phyloP scores from a whole-genome alignment of 2,797 vertebrate species.

The Poecilia velifera region DNA sequence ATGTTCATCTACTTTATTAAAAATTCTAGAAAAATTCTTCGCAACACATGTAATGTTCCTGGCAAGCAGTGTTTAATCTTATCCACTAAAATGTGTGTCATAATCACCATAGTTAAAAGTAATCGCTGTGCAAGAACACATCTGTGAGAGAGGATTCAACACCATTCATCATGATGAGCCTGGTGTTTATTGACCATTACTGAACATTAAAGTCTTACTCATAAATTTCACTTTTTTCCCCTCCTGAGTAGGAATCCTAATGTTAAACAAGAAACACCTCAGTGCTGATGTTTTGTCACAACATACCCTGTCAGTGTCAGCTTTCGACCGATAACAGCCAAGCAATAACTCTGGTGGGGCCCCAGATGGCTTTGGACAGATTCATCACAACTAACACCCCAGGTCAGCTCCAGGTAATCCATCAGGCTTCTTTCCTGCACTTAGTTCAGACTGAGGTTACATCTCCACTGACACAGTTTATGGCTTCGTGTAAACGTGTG shows the following conservation, averaged over 20 bases:
- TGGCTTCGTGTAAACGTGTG: slow-evolving; percentile 29
- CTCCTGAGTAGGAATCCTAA: slow-evolving; percentile 40
- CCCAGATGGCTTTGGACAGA: slow-evolving; percentile 94
- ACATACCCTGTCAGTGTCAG: slow-evolving; percentile 81
- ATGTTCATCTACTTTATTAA: not conserved
- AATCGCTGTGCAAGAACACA: slow-evolving; percentile 13
- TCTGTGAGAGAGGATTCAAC: slow-evolving; percentile 14
- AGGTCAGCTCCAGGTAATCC: slow-evolving; percentile 92
- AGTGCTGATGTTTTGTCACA: slow-evolving; percentile 78
- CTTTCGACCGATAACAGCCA: slow-evolving; percentile 86
- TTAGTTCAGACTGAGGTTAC: slow-evolving; percentile 68
- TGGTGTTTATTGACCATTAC: not conserved
- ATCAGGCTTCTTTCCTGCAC: slow-evolving; percentile 77
- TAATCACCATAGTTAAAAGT: slow-evolving; percentile 20
- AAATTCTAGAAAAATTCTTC: slow-evolving; percentile 29
- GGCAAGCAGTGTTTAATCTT: slow-evolving; percentile 22
- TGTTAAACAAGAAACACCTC: slow-evolving; percentile 80
- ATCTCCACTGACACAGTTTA: slow-evolving; percentile 64
- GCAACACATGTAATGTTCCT: slow-evolving; percentile 29
- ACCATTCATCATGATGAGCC: slow-evolving; percentile 2
- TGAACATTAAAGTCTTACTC: not conserved
- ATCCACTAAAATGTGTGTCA: slow-evolving; percentile 20
- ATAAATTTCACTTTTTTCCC: slow-evolving; percentile 4
- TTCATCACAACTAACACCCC: slow-evolving; percentile 89
- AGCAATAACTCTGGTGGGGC: slow-evolving; percentile 88